Conservation (phyloP, 2,113 vertebrate species). For the Symphodus melops region DNA sequence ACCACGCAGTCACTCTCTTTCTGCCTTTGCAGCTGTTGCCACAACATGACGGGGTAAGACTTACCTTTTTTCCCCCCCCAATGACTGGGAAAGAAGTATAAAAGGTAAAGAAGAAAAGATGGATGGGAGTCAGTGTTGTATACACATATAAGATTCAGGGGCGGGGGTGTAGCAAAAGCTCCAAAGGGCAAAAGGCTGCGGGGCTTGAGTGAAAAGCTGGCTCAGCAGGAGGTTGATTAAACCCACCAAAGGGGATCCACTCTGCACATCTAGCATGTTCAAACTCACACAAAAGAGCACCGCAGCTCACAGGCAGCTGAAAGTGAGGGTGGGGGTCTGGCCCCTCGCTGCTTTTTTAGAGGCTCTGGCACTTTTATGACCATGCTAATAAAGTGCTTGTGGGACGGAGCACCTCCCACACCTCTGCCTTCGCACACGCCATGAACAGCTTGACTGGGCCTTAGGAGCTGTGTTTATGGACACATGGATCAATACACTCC, state of each 20-base stretch:
- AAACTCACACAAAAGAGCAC: conserved; percentile 76
- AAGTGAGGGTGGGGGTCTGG: conserved; percentile 49
- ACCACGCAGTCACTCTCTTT: conserved; percentile 47
- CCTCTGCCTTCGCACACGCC: conserved; percentile 66
- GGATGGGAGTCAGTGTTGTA: conserved; percentile 65
- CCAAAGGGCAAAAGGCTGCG: conserved; percentile 70
- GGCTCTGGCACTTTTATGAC: conserved; percentile 75
- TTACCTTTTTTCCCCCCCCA: conserved; percentile 34
- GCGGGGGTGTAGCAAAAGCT: conserved; percentile 50
- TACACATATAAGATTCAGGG: conserved; percentile 58
- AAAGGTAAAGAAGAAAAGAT: conserved; percentile 42
- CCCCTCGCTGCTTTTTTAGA: conserved; percentile 57
- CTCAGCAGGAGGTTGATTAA: conserved; percentile 80
- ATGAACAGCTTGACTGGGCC: conserved; percentile 69
- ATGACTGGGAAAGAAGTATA: conserved; percentile 24
- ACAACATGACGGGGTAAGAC: conserved; percentile 55
- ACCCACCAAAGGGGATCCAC: conserved; percentile 72
- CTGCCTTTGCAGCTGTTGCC: conserved; percentile 73
- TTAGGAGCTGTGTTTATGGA: conserved; percentile 71
- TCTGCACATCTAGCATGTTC: conserved; percentile 76
- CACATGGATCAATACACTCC: conserved; percentile 72
- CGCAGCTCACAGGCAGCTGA: conserved; percentile 50
- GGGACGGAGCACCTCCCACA: conserved; percentile 68
- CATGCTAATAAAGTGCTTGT: conserved; percentile 77
- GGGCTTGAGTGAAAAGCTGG: conserved; percentile 68